phyloP scores from a whole-genome alignment of 37 sponge, comb jelly and placozoan species.

The Haliclona indistincta region DNA sequence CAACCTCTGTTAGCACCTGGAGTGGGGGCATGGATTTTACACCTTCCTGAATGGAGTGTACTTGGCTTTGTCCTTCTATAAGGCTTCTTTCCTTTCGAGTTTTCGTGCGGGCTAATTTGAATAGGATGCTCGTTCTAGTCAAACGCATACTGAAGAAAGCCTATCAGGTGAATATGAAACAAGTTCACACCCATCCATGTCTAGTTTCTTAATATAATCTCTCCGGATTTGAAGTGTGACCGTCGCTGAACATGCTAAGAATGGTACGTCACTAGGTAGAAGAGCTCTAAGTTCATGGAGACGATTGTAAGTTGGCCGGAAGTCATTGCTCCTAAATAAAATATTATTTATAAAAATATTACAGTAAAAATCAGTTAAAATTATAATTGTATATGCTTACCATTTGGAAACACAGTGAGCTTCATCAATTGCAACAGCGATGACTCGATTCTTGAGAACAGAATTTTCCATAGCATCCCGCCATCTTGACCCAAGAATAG shows the following conservation, averaged over 20 bases:
- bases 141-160: slow-evolving; percentile 35
- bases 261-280: slow-evolving; percentile 23
- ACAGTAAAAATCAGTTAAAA: no score
- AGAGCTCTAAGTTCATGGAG: slow-evolving; percentile 44
- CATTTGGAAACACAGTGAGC: no score
- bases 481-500: slow-evolving; percentile 12
- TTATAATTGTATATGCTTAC: no score
- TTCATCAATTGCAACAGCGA: no score
- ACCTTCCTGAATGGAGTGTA: slow-evolving; percentile 6
- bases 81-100: slow-evolving; percentile 4
- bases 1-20: slow-evolving; percentile 17
- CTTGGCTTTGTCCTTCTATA: slow-evolving; percentile 32
- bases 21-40: slow-evolving; percentile 14
- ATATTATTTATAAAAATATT: no score
- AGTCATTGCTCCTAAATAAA: slow-evolving; percentile 47
- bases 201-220: slow-evolving; percentile 11
- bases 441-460: no score
- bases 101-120: slow-evolving; percentile 27
- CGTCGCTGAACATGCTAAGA: slow-evolving; percentile 35
- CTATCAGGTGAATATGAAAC: slow-evolving; percentile 2
- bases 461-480: slow-evolving; percentile 18
- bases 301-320: slow-evolving; percentile 35
- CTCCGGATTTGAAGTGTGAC: slow-evolving; percentile 3
- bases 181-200: slow-evolving; percentile 12
- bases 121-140: slow-evolving; percentile 28